phyloP scores from a whole-genome alignment of 1,140 invertebrate species.

The Leptinotarsa texana region DNA sequence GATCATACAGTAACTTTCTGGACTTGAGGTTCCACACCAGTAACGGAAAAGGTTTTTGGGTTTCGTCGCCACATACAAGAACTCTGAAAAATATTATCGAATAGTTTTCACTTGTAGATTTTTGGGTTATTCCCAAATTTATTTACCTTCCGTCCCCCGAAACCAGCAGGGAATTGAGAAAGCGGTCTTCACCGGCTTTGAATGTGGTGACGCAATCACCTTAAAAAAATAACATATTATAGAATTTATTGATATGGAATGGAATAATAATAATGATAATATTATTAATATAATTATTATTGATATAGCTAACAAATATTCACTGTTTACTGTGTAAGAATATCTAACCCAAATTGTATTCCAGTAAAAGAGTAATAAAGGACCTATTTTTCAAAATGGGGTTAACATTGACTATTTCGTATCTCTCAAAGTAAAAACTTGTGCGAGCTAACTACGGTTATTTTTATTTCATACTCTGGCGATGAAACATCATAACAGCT shows the following conservation, averaged over 20 bases:
- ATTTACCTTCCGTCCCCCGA: constrained; percentile 79
- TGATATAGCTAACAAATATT: too few species aligned
- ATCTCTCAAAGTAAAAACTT: too few species aligned
- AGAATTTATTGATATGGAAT: not conserved
- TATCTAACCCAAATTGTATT: too few species aligned
- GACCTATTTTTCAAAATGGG: too few species aligned
- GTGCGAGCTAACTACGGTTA: too few species aligned
- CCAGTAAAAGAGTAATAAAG: too few species aligned
- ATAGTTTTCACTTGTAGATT: not conserved
- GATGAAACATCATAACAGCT: too few species aligned
- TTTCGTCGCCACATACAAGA: constrained; percentile 88
- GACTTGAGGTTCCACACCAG: constrained; percentile 86
- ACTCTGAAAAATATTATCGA: constrained; percentile 60
- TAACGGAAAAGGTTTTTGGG: constrained; percentile 86
- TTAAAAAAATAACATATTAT: constrained; percentile 30
- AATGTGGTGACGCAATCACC: constrained; percentile 85
- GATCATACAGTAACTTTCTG: constrained; percentile 81
- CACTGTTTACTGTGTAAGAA: too few species aligned
- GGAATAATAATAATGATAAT: not conserved
- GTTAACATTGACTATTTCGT: too few species aligned
- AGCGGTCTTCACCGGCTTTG: constrained; percentile 85
- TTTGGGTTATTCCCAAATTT: not conserved
- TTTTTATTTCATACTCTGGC: too few species aligned
- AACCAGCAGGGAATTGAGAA: constrained; percentile 84
- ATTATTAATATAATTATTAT: too few species aligned